These are phyloP conservation scores for Microctenopoma lineatum DNA, from an alignment of 2,797 vertebrate species.

Conservation along the genomic window DNA sequence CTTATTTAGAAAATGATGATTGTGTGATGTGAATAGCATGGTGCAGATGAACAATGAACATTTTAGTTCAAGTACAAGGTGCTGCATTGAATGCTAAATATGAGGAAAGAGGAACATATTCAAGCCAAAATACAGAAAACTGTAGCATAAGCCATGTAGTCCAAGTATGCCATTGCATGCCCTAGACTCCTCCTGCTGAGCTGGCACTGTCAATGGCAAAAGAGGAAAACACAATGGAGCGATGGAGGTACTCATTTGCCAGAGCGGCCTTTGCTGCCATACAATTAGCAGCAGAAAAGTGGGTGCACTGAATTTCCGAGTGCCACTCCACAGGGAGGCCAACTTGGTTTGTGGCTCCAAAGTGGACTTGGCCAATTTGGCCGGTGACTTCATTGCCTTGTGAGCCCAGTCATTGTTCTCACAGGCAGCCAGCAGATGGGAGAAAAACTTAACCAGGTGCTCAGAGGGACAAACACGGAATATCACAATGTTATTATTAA, in stretches of 20 bases:
- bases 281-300: conserved; percentile 57
- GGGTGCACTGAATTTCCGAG: conserved; percentile 52
- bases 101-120: conserved; percentile 15
- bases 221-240: conserved; percentile 39
- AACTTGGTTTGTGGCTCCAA: conserved; percentile 54
- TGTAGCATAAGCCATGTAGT: conserved; percentile 14
- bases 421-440: conserved; percentile 60
- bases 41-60: conserved; percentile 9
- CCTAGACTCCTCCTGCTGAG: conserved; percentile 17
- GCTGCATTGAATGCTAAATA: conserved; percentile 16
- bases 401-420: conserved; percentile 56
- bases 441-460: conserved; percentile 45
- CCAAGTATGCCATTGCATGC: conserved; percentile 26
- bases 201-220: conserved; percentile 41
- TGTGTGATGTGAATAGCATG: conserved; percentile 30
- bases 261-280: conserved; percentile 44
- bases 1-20: conserved; percentile 27
- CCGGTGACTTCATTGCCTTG: conserved; percentile 32
- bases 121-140: conserved; percentile 3
- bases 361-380: conserved; percentile 56
- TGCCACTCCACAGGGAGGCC: conserved; percentile 57
- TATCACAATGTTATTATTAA: conserved; percentile 25
- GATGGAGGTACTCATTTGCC: conserved; percentile 48
- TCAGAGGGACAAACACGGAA: conserved; percentile 37
- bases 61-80: conserved; percentile 26